Evolutionary conservation across 30 jellyfish, hydroid and myxozoan genomes (phyloP), one percentile per base, ranked within the genome.

Genomic region (Aurelia sp.): DNA sequence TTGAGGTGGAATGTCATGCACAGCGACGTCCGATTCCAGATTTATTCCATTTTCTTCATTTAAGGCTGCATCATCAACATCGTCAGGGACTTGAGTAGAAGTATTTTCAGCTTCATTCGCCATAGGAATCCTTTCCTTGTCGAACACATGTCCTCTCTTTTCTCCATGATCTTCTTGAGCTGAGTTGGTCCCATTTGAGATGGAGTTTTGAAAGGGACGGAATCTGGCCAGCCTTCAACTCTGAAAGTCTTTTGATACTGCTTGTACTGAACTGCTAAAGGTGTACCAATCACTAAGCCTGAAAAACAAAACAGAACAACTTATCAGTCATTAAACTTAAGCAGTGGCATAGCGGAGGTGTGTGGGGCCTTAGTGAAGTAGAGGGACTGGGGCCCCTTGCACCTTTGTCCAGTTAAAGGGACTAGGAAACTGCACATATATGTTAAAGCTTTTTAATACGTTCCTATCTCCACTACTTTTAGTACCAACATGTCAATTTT

Each of bases 121-220:
- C 4, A 15, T 48, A 71, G 67, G 82, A 38, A 38, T 38, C 50
- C 50, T 38, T 65, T 16, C 69, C 67, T 71, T 65, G 47, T n/a
- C 67, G 24, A 48, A 18, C 64, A 71, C 33, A 71, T 71, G 22
- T 48, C 47, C 20, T 48, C 67, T 48, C 33, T 71, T n/a, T 22
- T 41, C 33, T 71, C 82, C 82, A 71, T 71, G 44, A 71, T 74
- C 67, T 41, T 66, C 47, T 71, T 71, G 35, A 71, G 82, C 82
- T 71, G 67, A 71, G 82, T 71, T 41, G 82, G 82, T 18, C 82
- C 82, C 82, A 71, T 27, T 71, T 74, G 35, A 17, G 71, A 66
- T 22, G 82, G 71, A 31, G 82, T 48, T 71, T 71, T 40, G 67
- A 22, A 71, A 22, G 82, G 82, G 18, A 71, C 82, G 19, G 67